Base-by-base conservation (phyloP, 1,140 invertebrate genomes). In the Scaptomyza montana region DNA sequence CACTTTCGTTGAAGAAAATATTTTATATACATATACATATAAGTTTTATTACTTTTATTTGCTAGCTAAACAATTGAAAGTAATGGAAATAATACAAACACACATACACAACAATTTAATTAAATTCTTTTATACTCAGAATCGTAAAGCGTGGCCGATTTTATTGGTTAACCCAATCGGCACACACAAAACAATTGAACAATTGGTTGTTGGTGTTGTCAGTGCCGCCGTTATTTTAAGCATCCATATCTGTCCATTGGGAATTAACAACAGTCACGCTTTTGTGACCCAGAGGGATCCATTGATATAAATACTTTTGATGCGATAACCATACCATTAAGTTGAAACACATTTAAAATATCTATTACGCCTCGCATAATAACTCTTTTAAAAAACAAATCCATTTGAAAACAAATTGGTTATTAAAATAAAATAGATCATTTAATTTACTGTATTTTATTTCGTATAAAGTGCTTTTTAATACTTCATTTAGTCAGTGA, bases 131-230 rank as follows among this genome's bases (percentile, higher is more conserved):
- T 67, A 16, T 49, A 53, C 16, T n/a, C n/a, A 59, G 72, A 64
- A 74, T 74, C 69, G 77, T 43, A 61, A 66, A 85, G 80, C 80
- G 80, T 80, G 80, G 63, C 74, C 71, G 55, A 69, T 74, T 85
- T 85, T 85, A 85, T 85, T 85, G 77, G 65, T 67, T 67, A 76
- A 77, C 80, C 61, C 50, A 47, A 59, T 53, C 43, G 41, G 47
- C 72, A 70, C 45, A 67, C 62, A 77, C 80, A 84, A 84, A 85
- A 66, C 77, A 77, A 85, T 86, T 85, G 64, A 74, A 85, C 69
- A 80, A 85, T 16, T 16, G 16, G 16, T 16, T 16, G 16, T 16
- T 25, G 21, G 21, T 25, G 21, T 80, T 85, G 74, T 47, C 41
- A 46, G 50, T 36, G 19, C 55, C 16, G 3, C 33, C 46, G 46